A percentile compares a stretch with the other conserved stretches of the same genome.
phyloP scores from a whole-genome alignment of 2,797 vertebrate species.

The Rhodeus uyekii region DNA sequence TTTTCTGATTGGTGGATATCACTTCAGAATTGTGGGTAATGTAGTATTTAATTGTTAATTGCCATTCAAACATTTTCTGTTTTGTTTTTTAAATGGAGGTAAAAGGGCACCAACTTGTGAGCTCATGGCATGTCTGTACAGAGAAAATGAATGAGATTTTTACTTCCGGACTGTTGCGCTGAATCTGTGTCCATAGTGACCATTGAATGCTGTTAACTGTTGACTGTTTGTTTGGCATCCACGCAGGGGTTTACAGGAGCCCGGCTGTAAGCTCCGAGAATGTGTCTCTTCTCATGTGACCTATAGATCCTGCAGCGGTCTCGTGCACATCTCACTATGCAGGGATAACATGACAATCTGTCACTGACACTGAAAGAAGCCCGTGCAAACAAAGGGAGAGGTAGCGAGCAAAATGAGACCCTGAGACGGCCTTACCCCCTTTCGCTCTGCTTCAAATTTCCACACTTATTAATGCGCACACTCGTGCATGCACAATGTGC shows the following conservation, averaged over 20 bases:
- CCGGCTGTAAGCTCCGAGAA: constrained; percentile 64
- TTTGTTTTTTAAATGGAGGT: background rate
- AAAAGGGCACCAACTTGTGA: background rate
- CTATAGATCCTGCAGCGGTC: constrained; percentile 46
- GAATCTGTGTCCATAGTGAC: background rate
- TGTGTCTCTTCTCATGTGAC: constrained; percentile 37
- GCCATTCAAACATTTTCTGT: background rate
- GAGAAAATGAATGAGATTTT: background rate
- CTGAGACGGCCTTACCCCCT: constrained; percentile 52
- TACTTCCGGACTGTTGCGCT: background rate
- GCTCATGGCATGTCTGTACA: background rate
- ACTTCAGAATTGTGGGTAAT: background rate
- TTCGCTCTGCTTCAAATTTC: constrained; percentile 41
- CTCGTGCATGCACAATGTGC: constrained; percentile 50
- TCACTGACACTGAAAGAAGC: constrained; percentile 69
- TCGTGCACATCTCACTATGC: constrained; percentile 55
- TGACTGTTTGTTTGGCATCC: background rate
- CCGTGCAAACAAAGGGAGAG: constrained; percentile 68
- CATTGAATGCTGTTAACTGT: constrained; percentile 8
- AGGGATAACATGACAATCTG: constrained; percentile 73
- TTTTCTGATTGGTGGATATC: background rate
- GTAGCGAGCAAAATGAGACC: constrained; percentile 68
- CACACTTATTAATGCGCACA: constrained; percentile 65
- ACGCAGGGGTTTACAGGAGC: constrained; percentile 67
- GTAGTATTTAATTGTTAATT: background rate